A percentile compares a stretch with the other conserved stretches of the same genome.
These are phyloP conservation scores for Andrena marginata DNA, from an alignment of 2,888 invertebrate genomes.

Conservation along the genomic window DNA sequence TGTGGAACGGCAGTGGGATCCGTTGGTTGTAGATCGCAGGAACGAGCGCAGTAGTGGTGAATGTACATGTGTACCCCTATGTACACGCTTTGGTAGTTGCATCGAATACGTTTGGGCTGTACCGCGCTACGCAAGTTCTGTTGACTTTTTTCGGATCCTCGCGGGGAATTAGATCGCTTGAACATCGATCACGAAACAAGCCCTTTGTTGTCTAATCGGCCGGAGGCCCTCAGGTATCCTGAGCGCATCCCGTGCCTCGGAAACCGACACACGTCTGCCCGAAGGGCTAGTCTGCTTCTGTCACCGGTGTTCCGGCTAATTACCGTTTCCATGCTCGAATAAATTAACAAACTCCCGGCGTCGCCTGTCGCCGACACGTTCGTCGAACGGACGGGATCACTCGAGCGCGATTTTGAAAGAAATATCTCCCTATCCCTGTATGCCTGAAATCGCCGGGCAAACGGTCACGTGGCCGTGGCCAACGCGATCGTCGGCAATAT, in stretches of 20 bases:
- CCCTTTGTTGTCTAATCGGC: constrained; percentile 45
- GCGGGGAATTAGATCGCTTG: constrained; percentile 47
- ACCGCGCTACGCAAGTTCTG: not conserved
- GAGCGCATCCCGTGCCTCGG: constrained; percentile 52
- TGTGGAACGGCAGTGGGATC: not conserved
- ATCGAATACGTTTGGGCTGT: not conserved
- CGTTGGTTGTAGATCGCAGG: not conserved
- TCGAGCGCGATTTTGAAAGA: constrained; percentile 62
- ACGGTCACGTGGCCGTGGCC: constrained; percentile 58
- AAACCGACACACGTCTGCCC: constrained; percentile 77
- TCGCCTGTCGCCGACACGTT: constrained; percentile 77
- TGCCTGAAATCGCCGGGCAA: constrained; percentile 35
- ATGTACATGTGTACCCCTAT: not conserved
- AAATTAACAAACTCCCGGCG: constrained; percentile 83
- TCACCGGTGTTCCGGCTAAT: constrained; percentile 84
- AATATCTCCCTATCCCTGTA: not conserved
- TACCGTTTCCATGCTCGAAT: constrained; percentile 84
- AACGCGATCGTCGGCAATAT: constrained; percentile 47
- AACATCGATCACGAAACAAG: constrained; percentile 63
- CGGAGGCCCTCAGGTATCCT: constrained; percentile 58
- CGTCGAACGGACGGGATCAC: constrained; percentile 56
- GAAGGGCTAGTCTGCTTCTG: constrained; percentile 82
- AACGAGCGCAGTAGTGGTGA: not conserved
- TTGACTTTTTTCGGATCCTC: constrained; percentile 40
- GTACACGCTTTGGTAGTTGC: not conserved